These are phyloP conservation scores for Monarcha castaneiventris DNA, from an alignment of 2,113 vertebrate genomes.

Conservation along the genomic window DNA sequence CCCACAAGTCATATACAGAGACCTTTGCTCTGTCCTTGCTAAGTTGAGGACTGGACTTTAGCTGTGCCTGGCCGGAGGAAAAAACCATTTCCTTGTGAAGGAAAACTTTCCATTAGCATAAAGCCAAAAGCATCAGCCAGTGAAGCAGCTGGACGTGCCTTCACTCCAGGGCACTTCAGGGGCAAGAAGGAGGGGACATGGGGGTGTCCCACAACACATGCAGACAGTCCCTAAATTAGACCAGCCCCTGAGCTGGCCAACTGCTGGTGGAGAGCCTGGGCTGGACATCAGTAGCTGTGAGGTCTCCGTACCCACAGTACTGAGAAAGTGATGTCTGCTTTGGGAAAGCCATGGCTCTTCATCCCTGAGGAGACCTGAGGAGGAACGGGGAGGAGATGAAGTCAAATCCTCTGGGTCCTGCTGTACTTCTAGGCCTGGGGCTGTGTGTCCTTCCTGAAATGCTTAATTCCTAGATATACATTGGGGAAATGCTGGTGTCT, in stretches of 20 bases:
- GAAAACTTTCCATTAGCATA: constrained; percentile 19
- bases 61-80: background rate
- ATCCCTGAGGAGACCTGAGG: background rate
- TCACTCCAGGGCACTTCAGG: background rate
- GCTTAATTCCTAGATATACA: background rate
- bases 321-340: background rate
- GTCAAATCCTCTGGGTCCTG: background rate
- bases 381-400: background rate
- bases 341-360: background rate
- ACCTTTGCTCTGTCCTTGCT: constrained; percentile 47
- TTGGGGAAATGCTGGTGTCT: background rate
- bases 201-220: background rate
- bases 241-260: background rate
- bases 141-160: background rate
- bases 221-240: background rate
- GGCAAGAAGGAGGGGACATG: background rate
- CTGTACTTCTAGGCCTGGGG: background rate
- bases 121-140: background rate
- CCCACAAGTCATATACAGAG: constrained; percentile 2
- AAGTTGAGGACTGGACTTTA: constrained; percentile 42
- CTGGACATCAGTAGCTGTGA: background rate
- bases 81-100: background rate
- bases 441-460: background rate
- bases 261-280: background rate
- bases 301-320: background rate